Evolutionary conservation across 2,797 vertebrate species (phyloP).

Genomic region (Syngnathus acus): DNA sequence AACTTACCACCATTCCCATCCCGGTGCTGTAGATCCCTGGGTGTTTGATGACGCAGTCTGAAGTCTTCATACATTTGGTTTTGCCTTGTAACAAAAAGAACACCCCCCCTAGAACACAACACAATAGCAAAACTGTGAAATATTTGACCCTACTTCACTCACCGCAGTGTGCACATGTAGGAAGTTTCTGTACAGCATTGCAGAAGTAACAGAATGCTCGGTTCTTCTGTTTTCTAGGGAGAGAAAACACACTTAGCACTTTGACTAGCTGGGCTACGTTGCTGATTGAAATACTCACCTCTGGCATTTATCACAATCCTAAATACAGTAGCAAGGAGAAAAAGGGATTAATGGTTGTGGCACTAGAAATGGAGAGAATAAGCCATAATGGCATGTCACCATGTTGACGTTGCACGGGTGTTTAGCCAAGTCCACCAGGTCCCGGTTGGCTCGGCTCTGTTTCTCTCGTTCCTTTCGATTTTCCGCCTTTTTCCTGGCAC

Average conservation of each 20-base stretch:
- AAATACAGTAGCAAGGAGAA: conserved; percentile 32
- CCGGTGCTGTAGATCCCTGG: conserved; percentile 92
- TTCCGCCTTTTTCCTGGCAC: conserved; percentile 94
- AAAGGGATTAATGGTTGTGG: background rate
- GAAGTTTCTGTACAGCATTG: conserved; percentile 86
- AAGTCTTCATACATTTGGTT: conserved; percentile 99
- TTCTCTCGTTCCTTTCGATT: conserved; percentile 91
- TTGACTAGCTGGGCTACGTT: background rate
- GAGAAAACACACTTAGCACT: background rate
- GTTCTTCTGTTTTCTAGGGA: conserved; percentile 91
- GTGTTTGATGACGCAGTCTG: conserved; percentile 94
- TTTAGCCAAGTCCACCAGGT: conserved; percentile 86
- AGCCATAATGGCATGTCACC: conserved; percentile 55
- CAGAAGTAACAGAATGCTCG: conserved; percentile 98
- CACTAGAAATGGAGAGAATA: background rate
- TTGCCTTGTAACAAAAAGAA: conserved; percentile 75
- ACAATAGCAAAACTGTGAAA: background rate
- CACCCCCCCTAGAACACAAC: too few relatives aligned
- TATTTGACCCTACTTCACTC: conserved; percentile 53
- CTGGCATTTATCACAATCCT: conserved; percentile 98
- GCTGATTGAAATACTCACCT: conserved; percentile 69
- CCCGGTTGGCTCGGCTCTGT: conserved; percentile 80
- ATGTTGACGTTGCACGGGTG: conserved; percentile 89
- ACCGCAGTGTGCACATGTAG: conserved; percentile 96
- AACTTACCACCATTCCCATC: conserved; percentile 94